phyloP scores from a whole-genome alignment of 2,113 vertebrate species.

The Zapus hudsonius region DNA sequence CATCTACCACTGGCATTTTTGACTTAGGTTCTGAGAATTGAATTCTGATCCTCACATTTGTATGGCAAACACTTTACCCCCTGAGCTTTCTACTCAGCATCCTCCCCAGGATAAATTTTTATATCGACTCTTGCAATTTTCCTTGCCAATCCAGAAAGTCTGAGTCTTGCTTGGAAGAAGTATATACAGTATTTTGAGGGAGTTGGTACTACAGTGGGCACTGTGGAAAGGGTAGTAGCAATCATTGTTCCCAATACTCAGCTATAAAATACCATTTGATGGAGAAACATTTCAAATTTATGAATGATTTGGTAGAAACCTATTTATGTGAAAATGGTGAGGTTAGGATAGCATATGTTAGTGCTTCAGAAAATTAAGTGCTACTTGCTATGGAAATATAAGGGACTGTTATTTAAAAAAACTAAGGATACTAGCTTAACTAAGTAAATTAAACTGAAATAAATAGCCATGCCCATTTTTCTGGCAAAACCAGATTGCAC shows the following conservation, averaged over 20 bases:
- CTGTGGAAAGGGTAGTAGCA: neutral
- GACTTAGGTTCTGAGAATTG: too few relatives aligned
- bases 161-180: neutral
- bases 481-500: neutral
- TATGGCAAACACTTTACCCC: too few relatives aligned
- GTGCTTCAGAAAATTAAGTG: neutral
- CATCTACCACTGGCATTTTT: too few relatives aligned
- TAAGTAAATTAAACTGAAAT: neutral
- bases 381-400: neutral
- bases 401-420: neutral
- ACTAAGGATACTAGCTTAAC: neutral
- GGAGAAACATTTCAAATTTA: neutral
- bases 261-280: neutral
- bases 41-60: too few relatives aligned
- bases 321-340: neutral
- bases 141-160: neutral
- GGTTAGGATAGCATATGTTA: neutral
- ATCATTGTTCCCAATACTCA: neutral
- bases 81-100: too few relatives aligned
- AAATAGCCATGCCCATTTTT: neutral
- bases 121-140: neutral
- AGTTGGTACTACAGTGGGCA: neutral
- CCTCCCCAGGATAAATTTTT: neutral
- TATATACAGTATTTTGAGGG: neutral
- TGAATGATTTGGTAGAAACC: neutral